A percentile compares a stretch with the other conserved stretches of the same genome.
Conservation (phyloP, 1,140 invertebrate species). For the Monochamus saltuarius region DNA sequence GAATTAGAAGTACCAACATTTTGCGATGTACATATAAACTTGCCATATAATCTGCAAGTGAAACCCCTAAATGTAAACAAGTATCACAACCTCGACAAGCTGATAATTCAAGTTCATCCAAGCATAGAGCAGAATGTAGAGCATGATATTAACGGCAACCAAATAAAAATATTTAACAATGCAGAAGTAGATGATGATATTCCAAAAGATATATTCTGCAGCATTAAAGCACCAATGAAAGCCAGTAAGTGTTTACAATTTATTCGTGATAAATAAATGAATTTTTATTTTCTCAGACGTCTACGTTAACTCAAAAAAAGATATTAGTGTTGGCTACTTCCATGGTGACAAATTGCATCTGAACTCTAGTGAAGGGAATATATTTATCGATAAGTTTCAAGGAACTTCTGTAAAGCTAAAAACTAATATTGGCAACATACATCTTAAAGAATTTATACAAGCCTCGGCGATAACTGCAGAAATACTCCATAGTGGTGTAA, state of each 20-base stretch:
- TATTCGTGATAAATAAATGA: too few species aligned
- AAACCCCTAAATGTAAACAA: conserved; percentile 32
- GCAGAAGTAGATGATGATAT: conserved; percentile 10
- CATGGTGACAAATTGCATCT: conserved; percentile 31
- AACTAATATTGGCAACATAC: conserved; percentile 35
- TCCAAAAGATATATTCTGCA: conserved; percentile 22
- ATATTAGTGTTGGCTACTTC: conserved; percentile 34
- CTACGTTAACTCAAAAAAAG: conserved; percentile 26
- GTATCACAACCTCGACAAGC: conserved; percentile 24
- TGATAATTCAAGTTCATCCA: conserved; percentile 19
- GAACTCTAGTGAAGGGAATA: conserved; percentile 28
- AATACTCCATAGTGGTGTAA: conserved; percentile 33
- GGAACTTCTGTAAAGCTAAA: conserved; percentile 29
- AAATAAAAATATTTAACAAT: conserved; percentile 15
- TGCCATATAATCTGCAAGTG: conserved; percentile 25
- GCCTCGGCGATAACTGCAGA: conserved; percentile 26
- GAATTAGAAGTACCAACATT: conserved; percentile 30
- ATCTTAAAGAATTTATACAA: conserved; percentile 33
- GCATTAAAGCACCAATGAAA: conserved; percentile 38
- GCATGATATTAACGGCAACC: conserved; percentile 27
- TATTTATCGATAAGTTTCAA: conserved; percentile 37
- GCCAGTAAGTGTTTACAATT: conserved; percentile 31
- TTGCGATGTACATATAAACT: conserved; percentile 27
- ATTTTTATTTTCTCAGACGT: conserved; percentile 34
- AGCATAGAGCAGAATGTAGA: conserved; percentile 3